Percentiles rank a stretch among this genome's conserved stretches.
Conservation (phyloP, 2,888 invertebrate genomes). For the Scaptomyza reducta region DNA sequence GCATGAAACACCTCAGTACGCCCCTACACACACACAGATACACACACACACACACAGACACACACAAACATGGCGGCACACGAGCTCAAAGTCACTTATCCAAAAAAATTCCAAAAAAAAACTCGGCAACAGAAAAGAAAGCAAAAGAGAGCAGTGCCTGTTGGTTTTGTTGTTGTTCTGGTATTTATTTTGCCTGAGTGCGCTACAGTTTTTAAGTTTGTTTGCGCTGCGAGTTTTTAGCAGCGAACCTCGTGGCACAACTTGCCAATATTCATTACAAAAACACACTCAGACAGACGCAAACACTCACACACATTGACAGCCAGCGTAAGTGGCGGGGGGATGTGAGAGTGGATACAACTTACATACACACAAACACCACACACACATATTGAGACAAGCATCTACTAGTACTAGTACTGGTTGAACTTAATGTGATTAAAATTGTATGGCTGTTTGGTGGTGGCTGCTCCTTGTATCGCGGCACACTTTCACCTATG, state of each 20-base stretch:
- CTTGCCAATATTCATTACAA: constrained; percentile 69
- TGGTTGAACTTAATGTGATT: constrained; percentile 73
- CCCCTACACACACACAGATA: constrained; percentile 39
- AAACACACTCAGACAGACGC: constrained; percentile 15
- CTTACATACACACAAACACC: constrained; percentile 10
- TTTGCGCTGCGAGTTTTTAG: constrained; percentile 67
- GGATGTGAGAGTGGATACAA: constrained; percentile 9
- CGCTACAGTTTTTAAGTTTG: constrained; percentile 78
- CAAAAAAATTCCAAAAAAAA: constrained; percentile 65
- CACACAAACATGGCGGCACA: constrained; percentile 25
- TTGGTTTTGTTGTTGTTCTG: constrained; percentile 55
- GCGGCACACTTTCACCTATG: constrained; percentile 54
- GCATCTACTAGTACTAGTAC: constrained; percentile 15
- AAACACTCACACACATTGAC: constrained; percentile 10
- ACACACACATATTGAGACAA: background rate
- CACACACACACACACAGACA: constrained; percentile 36
- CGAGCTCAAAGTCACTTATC: constrained; percentile 72
- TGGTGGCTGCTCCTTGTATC: constrained; percentile 18
- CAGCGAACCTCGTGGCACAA: constrained; percentile 61
- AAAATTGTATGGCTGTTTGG: constrained; percentile 69
- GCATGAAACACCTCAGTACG: constrained; percentile 53
- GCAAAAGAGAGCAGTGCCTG: constrained; percentile 32
- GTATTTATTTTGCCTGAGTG: constrained; percentile 78
- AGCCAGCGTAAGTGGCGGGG: background rate
- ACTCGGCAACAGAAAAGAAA: background rate